These are phyloP conservation scores for Erythrocercus mccallii DNA, from an alignment of 2,113 vertebrate genomes.

Conservation along the genomic window DNA sequence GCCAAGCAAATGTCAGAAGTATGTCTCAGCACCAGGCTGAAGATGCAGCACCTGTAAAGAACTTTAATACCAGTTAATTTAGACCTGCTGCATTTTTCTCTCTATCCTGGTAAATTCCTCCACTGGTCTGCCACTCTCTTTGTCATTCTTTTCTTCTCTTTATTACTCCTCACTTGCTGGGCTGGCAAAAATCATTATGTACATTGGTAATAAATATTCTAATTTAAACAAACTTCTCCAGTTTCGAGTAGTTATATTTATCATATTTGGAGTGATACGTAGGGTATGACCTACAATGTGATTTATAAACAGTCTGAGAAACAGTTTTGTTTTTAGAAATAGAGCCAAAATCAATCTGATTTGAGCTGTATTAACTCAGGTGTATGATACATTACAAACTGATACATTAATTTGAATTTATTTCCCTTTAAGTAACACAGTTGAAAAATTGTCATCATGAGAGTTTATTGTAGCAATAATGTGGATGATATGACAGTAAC, in stretches of 20 bases:
- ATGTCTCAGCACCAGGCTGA: neutral
- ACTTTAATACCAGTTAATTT: neutral
- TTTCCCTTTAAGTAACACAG: neutral
- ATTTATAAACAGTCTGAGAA: neutral
- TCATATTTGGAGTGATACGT: neutral
- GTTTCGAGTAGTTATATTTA: neutral
- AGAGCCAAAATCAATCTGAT: neutral
- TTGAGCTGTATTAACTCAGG: neutral
- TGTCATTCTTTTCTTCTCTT: neutral
- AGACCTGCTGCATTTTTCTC: neutral
- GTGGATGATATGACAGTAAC: neutral
- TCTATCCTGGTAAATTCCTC: neutral
- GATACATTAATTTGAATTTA: neutral
- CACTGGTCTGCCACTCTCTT: neutral
- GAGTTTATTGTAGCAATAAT: neutral
- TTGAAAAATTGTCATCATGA: neutral
- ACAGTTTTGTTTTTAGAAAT: neutral
- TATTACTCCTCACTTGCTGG: neutral
- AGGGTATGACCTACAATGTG: neutral
- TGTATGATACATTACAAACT: neutral
- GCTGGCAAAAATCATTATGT: neutral
- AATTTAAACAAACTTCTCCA: neutral
- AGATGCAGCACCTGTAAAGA: accelerated
- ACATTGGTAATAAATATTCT: neutral
- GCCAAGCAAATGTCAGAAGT: neutral